phyloP scores from a whole-genome alignment of 2,888 invertebrate species.

The Nemoura dubitans region DNA sequence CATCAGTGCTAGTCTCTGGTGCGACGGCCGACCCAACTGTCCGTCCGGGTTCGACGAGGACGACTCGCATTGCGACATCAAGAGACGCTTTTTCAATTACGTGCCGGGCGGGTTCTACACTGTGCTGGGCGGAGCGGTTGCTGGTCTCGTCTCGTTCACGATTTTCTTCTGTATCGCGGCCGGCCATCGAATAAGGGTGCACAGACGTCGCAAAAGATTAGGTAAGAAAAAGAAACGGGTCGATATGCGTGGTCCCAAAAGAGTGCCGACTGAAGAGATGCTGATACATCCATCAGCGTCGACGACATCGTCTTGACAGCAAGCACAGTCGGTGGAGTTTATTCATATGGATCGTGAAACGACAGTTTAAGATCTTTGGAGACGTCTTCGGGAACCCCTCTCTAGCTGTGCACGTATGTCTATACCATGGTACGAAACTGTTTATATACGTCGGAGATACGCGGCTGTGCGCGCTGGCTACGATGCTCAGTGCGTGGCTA shows the following conservation, averaged over 20 bases:
- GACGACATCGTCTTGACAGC: conserved; percentile 83
- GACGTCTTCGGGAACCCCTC: conserved; percentile 15
- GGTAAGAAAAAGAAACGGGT: conserved; percentile 65
- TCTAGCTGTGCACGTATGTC: background rate
- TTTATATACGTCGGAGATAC: too few species aligned
- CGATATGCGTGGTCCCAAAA: conserved; percentile 63
- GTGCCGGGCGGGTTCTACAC: conserved; percentile 66
- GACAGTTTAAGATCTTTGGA: conserved; percentile 73
- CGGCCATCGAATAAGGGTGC: conserved; percentile 66
- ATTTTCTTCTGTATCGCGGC: conserved; percentile 68
- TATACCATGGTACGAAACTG: too few species aligned
- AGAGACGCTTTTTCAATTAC: conserved; percentile 60
- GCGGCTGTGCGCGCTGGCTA: too few species aligned
- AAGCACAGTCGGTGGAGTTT: conserved; percentile 88
- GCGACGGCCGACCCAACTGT: conserved; percentile 75
- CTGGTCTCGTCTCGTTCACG: conserved; percentile 66
- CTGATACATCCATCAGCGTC: conserved; percentile 70
- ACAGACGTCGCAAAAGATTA: conserved; percentile 65
- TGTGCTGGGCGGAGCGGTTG: conserved; percentile 66
- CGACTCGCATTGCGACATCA: conserved; percentile 70
- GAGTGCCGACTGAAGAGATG: conserved; percentile 75
- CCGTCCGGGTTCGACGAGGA: conserved; percentile 77
- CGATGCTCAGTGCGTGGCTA: too few species aligned
- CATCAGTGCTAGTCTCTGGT: conserved; percentile 78
- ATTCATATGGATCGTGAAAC: conserved; percentile 94